A percentile compares a stretch with the other conserved stretches of the same genome.
Conservation (phyloP, 2,888 invertebrate genomes). For the Phalera bucephala region DNA sequence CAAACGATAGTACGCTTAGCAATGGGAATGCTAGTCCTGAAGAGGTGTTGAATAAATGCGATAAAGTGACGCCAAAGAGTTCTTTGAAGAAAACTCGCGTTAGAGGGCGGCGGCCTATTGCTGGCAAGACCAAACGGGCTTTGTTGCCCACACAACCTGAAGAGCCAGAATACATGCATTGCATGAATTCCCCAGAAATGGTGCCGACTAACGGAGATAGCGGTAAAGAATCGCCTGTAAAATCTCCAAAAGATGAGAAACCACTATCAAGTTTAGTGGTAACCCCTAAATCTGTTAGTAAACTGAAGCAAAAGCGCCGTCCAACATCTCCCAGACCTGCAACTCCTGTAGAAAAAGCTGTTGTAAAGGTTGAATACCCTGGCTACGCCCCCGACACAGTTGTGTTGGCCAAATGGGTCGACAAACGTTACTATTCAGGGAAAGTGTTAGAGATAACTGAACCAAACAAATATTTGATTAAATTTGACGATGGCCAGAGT, state of each 20-base stretch:
- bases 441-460: constrained; percentile 81
- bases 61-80: constrained; percentile 78
- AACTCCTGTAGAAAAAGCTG: constrained; percentile 66
- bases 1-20: constrained; percentile 52
- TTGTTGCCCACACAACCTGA: constrained; percentile 70
- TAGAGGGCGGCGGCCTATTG: constrained; percentile 68
- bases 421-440: constrained; percentile 86
- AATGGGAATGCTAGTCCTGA: constrained; percentile 75
- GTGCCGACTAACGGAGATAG: constrained; percentile 65
- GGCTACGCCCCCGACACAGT: constrained; percentile 69
- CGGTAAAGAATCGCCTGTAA: constrained; percentile 54
- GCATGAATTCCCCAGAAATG: constrained; percentile 78
- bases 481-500: constrained; percentile 85
- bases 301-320: constrained; percentile 67
- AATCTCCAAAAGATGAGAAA: constrained; percentile 69
- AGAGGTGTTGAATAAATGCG: constrained; percentile 63
- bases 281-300: constrained; percentile 71
- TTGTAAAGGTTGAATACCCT: constrained; percentile 60
- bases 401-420: constrained; percentile 87
- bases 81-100: constrained; percentile 73
- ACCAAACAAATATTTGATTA: constrained; percentile 83
- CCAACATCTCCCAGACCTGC: constrained; percentile 71
- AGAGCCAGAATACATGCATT: constrained; percentile 70
- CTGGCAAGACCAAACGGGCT: constrained; percentile 70
- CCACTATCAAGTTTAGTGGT: constrained; percentile 54